phyloP scores from a whole-genome alignment of 2,113 vertebrate species.

The Regulus satrapa region DNA sequence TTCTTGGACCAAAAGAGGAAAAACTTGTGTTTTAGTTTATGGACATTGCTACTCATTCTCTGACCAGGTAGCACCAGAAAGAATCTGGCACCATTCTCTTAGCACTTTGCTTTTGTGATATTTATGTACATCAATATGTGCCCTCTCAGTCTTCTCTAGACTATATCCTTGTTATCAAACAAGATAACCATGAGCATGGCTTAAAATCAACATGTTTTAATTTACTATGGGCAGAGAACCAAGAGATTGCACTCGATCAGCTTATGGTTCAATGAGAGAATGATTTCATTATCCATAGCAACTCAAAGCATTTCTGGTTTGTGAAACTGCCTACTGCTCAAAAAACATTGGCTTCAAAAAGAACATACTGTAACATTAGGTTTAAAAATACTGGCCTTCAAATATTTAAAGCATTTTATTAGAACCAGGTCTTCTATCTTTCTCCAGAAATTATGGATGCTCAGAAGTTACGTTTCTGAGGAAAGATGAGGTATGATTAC shows the following conservation, averaged over 20 bases:
- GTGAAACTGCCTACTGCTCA: neutral
- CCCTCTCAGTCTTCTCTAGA: neutral
- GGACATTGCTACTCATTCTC: neutral
- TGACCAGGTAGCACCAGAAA: neutral
- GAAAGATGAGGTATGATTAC: neutral
- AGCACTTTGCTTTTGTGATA: neutral
- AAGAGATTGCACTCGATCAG: neutral
- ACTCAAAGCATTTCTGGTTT: neutral
- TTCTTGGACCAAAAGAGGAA: neutral
- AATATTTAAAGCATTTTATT: neutral
- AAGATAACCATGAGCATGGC: neutral
- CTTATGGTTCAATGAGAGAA: neutral
- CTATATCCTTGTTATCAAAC: neutral
- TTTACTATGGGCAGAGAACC: neutral
- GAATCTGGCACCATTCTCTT: neutral
- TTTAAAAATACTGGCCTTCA: neutral
- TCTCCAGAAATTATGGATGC: neutral
- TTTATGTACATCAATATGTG: neutral
- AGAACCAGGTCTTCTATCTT: neutral
- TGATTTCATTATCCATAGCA: neutral
- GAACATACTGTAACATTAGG: neutral
- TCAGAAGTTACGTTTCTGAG: neutral
- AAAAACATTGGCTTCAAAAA: neutral
- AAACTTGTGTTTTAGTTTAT: neutral
- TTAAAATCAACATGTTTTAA: neutral